A percentile compares a stretch with the other conserved stretches of the same genome.
These are phyloP conservation scores for Opisthograptis luteolata DNA, from an alignment of 2,888 invertebrate species.

Conservation along the genomic window DNA sequence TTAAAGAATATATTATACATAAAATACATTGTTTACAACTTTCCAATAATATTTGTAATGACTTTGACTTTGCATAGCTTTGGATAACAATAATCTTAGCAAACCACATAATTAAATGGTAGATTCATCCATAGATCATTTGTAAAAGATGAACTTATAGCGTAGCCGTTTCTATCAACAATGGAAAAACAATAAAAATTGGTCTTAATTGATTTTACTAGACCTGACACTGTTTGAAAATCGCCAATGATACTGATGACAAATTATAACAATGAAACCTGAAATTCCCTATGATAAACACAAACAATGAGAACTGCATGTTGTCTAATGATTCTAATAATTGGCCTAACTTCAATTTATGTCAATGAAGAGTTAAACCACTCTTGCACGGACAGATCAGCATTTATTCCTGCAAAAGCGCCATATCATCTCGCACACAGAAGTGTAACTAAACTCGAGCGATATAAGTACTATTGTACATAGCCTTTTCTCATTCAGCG, in stretches of 20 bases:
- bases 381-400: constrained; percentile 1
- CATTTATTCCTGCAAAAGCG: not conserved
- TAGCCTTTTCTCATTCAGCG: not conserved
- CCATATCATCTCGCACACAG: not conserved
- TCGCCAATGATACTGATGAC: constrained; percentile 44
- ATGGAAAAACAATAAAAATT: constrained; percentile 42
- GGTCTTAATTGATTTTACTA: constrained; percentile 25
- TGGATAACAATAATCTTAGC: not conserved
- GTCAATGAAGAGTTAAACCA: constrained; percentile 15
- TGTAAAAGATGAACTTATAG: constrained; percentile 18
- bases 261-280: constrained; percentile 42
- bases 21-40: too few species aligned
- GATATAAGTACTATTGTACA: too few species aligned
- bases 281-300: constrained; percentile 56
- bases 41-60: not conserved
- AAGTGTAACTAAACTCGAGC: too few species aligned
- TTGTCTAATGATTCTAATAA: constrained; percentile 38
- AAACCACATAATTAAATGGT: not conserved
- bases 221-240: constrained; percentile 43
- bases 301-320: constrained; percentile 51
- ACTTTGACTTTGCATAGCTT: too few species aligned
- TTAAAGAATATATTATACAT: too few species aligned
- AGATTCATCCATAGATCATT: not conserved
- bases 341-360: constrained; percentile 34
- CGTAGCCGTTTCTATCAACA: not conserved